Evolutionary conservation across 2,888 invertebrate species (phyloP).

Genomic region (Agrochola lychnidis): DNA sequence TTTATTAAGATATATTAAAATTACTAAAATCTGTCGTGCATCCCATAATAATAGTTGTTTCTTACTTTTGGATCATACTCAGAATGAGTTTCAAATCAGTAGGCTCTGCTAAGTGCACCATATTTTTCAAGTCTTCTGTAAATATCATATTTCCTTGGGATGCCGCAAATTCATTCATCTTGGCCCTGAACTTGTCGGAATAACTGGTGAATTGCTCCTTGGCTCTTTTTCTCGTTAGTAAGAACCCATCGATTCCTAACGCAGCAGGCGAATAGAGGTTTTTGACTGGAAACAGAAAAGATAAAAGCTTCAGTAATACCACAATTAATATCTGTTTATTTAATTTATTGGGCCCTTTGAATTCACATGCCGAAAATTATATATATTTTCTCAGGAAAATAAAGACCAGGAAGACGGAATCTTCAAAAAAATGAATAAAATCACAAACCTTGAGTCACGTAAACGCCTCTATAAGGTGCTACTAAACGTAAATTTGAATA

Average conservation of each 20-base stretch:
- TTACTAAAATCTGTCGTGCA: not conserved
- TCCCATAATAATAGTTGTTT: conserved; percentile 2
- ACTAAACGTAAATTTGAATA: conserved; percentile 69
- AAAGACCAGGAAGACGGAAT: not conserved
- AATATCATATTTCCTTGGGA: conserved; percentile 93
- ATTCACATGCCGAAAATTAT: not conserved
- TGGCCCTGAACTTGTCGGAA: conserved; percentile 92
- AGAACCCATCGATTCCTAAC: conserved; percentile 92
- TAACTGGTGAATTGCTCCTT: conserved; percentile 91
- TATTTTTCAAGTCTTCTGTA: conserved; percentile 96
- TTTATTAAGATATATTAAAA: not conserved
- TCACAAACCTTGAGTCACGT: conserved; percentile 71
- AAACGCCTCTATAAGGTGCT: conserved; percentile 69
- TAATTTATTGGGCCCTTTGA: not conserved
- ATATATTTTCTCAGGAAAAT: not conserved
- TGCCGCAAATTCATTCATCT: conserved; percentile 92
- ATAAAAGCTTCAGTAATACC: not conserved
- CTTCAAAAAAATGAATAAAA: conserved; percentile 2
- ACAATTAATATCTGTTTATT: not conserved
- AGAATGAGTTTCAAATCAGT: conserved; percentile 92
- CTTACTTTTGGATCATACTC: conserved; percentile 93
- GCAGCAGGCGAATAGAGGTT: conserved; percentile 90
- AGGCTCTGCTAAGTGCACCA: conserved; percentile 93
- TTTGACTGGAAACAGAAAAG: conserved; percentile 74
- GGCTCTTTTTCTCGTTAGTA: conserved; percentile 86